These are phyloP conservation scores for Salvator merianae DNA, from an alignment of 2,113 vertebrate species.

Conservation along the genomic window DNA sequence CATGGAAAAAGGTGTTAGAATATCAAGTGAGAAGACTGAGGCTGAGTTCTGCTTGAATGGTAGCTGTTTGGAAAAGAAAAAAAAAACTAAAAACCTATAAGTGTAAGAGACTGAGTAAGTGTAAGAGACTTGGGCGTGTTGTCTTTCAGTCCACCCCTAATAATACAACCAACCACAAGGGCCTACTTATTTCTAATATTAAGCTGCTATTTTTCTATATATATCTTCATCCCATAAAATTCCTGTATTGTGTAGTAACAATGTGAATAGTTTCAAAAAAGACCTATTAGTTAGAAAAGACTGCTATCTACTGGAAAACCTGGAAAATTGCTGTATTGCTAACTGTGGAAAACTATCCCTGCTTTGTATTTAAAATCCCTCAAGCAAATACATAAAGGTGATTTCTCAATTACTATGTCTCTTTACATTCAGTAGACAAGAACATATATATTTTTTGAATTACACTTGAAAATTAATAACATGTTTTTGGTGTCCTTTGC, in stretches of 20 bases:
- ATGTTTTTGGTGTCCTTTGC: neutral
- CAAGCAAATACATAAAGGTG: neutral
- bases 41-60: too few species aligned
- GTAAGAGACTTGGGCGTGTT: too few species aligned
- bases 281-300: constrained; percentile 54
- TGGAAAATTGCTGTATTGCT: constrained; percentile 42
- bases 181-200: neutral
- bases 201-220: constrained; percentile 2
- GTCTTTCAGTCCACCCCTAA: too few species aligned
- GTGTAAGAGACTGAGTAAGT: too few species aligned
- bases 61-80: too few species aligned
- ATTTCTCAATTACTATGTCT: constrained; percentile 8
- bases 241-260: constrained; percentile 16
- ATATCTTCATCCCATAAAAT: neutral
- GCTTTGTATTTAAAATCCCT: neutral
- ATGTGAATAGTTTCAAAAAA: neutral
- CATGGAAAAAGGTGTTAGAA: too few species aligned
- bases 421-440: neutral
- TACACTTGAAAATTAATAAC: neutral
- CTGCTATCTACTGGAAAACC: constrained; percentile 72
- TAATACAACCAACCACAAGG: too few species aligned
- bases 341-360: constrained; percentile 16
- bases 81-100: too few species aligned
- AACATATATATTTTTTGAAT: constrained; percentile 6
- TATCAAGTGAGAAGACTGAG: too few species aligned